These are phyloP conservation scores for Taurulus bubalis DNA, from an alignment of 2,113 vertebrate genomes.

Conservation along the genomic window DNA sequence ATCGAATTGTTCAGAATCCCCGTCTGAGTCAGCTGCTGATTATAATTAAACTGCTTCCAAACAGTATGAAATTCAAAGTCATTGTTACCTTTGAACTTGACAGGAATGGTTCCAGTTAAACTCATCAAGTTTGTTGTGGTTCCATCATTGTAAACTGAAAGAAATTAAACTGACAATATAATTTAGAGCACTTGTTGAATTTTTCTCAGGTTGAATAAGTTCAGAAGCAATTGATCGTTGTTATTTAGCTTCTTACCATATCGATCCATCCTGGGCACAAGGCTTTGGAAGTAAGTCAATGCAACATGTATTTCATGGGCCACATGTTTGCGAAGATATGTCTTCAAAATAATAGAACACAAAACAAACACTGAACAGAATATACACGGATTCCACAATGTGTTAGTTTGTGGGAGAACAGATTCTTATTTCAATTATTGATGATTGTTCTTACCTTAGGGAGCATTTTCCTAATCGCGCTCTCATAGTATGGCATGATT, in stretches of 20 bases:
- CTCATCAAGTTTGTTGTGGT: constrained; percentile 88
- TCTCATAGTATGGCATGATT: constrained; percentile 79
- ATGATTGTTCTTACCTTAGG: constrained; percentile 85
- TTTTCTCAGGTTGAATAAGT: background rate
- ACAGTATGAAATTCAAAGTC: background rate
- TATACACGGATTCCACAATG: background rate
- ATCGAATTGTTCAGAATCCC: background rate
- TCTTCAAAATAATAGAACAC: constrained; percentile 69
- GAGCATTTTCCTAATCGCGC: constrained; percentile 89
- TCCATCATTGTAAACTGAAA: constrained; percentile 93
- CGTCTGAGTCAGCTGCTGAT: background rate
- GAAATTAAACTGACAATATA: background rate
- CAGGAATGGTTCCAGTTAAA: constrained; percentile 90
- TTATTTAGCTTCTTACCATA: constrained; percentile 84
- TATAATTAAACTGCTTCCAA: background rate
- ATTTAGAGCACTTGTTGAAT: background rate
- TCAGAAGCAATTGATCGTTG: background rate
- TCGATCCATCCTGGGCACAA: constrained; percentile 88
- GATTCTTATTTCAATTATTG: background rate
- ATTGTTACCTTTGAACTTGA: constrained; percentile 84
- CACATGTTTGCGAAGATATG: constrained; percentile 89
- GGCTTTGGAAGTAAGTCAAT: constrained; percentile 87
- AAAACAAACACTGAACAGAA: background rate
- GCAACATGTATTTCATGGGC: constrained; percentile 86
- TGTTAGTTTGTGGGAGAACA: background rate